Percentiles rank a stretch among this genome's conserved stretches.
phyloP scores from a whole-genome alignment of 2,113 vertebrate species.

The Mustela nigripes region DNA sequence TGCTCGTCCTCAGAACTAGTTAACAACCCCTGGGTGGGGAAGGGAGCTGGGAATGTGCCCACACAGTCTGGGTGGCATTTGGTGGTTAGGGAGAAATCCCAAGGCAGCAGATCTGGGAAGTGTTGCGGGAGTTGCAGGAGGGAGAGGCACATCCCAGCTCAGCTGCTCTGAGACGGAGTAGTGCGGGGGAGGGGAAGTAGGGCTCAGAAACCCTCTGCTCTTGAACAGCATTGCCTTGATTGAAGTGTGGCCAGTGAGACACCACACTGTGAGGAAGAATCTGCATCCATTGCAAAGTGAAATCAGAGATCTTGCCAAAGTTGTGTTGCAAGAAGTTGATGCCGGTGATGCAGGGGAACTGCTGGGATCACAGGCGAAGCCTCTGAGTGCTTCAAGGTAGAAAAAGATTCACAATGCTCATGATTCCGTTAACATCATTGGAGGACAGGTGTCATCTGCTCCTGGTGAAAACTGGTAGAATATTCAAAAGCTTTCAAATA shows the following conservation, averaged over 20 bases:
- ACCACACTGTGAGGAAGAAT: not conserved
- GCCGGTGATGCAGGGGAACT: not conserved
- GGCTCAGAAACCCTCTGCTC: not conserved
- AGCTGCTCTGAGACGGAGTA: not conserved
- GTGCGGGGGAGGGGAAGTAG: rapidly evolving
- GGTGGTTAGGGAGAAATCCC: not conserved
- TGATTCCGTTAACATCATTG: not conserved
- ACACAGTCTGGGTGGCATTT: not conserved
- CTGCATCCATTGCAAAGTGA: not conserved
- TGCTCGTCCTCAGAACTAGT: not conserved
- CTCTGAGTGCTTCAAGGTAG: not conserved
- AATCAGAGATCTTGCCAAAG: not conserved
- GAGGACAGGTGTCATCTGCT: not conserved
- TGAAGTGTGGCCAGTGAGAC: not conserved
- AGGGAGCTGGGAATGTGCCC: not conserved
- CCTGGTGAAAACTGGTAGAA: not conserved
- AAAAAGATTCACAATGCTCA: not conserved
- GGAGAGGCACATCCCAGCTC: not conserved
- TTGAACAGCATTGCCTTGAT: not conserved
- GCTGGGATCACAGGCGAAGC: not conserved
- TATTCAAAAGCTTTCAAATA: slow-evolving; percentile 21
- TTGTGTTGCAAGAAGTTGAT: not conserved
- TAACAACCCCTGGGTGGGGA: rapidly evolving
- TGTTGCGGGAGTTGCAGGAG: not conserved
- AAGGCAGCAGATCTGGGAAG: not conserved